Evolutionary conservation across 53 echinoderm and acorn worm species (phyloP).

Genomic region (Hippasteria phrygiana): DNA sequence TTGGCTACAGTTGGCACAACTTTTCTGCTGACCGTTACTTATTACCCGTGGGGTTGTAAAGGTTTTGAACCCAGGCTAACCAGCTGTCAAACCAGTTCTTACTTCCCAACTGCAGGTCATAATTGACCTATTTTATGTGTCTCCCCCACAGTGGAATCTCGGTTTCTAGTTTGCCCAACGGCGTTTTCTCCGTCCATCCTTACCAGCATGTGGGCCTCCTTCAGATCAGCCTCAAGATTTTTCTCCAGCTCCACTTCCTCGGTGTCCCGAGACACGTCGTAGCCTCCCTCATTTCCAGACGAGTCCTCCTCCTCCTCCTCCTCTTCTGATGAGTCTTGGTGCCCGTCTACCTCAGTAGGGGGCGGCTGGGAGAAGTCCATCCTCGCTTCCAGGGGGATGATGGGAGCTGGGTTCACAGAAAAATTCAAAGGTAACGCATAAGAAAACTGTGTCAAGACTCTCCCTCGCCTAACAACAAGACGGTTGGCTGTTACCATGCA

Average conservation of each 20-base stretch:
- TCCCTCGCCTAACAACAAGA: no score
- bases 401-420: constrained; percentile 3
- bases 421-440: not conserved
- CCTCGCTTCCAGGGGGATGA: constrained; percentile 20
- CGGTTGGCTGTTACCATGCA: no score
- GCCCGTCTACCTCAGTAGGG: not conserved
- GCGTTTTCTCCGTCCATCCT: no score
- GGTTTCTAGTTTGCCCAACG: no score
- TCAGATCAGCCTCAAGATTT: constrained; percentile 66
- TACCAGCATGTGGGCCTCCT: constrained; percentile 59
- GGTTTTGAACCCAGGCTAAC: no score
- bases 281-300: constrained; percentile 53
- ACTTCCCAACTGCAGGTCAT: no score
- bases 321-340: not conserved
- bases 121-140: not conserved
- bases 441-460: not conserved
- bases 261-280: constrained; percentile 20
- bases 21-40: no score
- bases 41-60: no score
- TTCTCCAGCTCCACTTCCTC: constrained; percentile 60
- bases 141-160: not conserved
- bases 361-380: constrained; percentile 1
- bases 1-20: no score
- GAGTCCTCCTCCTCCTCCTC: constrained; percentile 53
- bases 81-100: no score